Conservation (phyloP, 2,797 vertebrate species). For the Cynodonichthys magdalenae region DNA sequence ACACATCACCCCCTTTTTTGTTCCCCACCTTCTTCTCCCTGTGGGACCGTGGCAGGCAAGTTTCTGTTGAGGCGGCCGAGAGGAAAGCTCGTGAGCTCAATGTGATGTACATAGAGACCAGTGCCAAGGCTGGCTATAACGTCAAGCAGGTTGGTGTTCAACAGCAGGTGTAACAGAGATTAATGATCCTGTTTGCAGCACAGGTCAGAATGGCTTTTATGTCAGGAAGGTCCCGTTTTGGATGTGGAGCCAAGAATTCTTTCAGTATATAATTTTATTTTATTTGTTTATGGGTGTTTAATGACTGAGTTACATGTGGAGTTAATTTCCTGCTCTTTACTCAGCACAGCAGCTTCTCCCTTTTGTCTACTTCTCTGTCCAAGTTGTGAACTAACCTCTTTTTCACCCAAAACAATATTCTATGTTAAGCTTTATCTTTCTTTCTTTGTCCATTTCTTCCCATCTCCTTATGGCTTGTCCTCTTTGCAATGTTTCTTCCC, state of each 20-base stretch:
- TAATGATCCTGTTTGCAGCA: conserved; percentile 25
- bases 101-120: conserved; percentile 89
- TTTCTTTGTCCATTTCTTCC: conserved; percentile 61
- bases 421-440: conserved; percentile 62
- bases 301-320: conserved; percentile 22
- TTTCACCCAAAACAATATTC: conserved; percentile 54
- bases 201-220: conserved; percentile 27
- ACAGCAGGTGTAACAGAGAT: conserved; percentile 41
- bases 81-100: conserved; percentile 85
- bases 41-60: conserved; percentile 83
- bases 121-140: conserved; percentile 86
- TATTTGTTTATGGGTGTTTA: conserved; percentile 23
- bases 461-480: conserved; percentile 51
- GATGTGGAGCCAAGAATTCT: conserved; percentile 18
- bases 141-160: conserved; percentile 84
- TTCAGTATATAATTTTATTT: conserved; percentile 34
- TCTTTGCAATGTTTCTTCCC: conserved; percentile 63
- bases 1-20: conserved; percentile 53
- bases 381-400: conserved; percentile 75
- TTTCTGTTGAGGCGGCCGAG: conserved; percentile 87
- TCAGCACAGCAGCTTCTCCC: conserved; percentile 52
- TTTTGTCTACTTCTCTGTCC: conserved; percentile 49
- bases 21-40: conserved; percentile 34
- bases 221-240: conserved; percentile 29
- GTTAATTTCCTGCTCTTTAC: conserved; percentile 54